Evolutionary conservation across 1,140 invertebrate genomes (phyloP), one percentile per base, ranked within the genome.

Genomic region (Campoletis sonorensis): DNA sequence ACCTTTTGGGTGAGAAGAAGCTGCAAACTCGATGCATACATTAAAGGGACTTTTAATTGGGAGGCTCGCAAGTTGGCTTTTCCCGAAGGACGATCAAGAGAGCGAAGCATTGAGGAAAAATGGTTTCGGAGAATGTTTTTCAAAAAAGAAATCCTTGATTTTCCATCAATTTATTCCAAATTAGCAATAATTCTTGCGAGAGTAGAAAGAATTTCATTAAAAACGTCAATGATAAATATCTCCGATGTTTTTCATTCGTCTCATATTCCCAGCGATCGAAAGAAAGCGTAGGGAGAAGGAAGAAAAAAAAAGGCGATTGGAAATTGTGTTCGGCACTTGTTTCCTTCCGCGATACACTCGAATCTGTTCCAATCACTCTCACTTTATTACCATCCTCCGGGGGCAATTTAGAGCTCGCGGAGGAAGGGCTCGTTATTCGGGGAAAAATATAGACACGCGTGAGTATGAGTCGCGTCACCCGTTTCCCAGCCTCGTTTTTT

Each of bases 11-110:
- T 79, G n/a, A 83, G 85, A 86, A 86, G 85, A 87, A 33, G 30
- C 30, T 83, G 84, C 82, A 77, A 87, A 89, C 90, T 91, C 89
- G 89, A 91, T 91, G 90, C 89, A 91, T 91, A 91, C 83, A 91
- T 90, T 92, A 90, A 85, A 85, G 51, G 77, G 4, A 84, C 83
- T 87, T n/a, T 91, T 91, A 91, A 91, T 91, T 90, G 89, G 86
- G 84, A 87, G 86, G 81, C n/a, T n/a, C 75, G 75, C 68, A 49
- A 18, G 0, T 11, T 23, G n/a, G 49, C 79, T 40, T 61, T 75
- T 83, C 84, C 83, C 82, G 33, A 21, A 5, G 81, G 75, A 82
- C 80, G 37, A 85, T 70, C 54, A 49, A 37, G 40, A 4, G 37
- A 67, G 61, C 37, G 4, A 64, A 11, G 16, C 4, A 10, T 1